Base-by-base conservation (phyloP, 2,888 invertebrate species). In the Augochlorella aurata region DNA sequence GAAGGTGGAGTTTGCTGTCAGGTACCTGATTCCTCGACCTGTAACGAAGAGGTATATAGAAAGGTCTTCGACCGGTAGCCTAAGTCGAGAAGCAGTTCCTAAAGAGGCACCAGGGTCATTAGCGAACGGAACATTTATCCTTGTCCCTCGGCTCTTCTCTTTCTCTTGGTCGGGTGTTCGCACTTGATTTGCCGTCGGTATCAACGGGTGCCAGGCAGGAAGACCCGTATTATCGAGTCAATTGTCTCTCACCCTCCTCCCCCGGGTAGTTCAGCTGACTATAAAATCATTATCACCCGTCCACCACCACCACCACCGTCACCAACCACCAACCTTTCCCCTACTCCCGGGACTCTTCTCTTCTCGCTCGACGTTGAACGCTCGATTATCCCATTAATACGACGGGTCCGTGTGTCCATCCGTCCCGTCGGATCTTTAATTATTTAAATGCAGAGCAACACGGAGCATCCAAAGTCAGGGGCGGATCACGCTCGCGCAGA, bases 181-280 rank as follows among this genome's bases (percentile, higher is more conserved):
- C 92, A 90, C 92, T 92, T 91, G 91, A 92, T 91, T 92, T 90
- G 92, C 90, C 90, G 90, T 91, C 91, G 92, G 92, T 92, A 93
- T 93, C 93, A 93, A 91, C 90, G 93, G 92, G 93, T 93, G 92
- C 93, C 93, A 93, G 93, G 93, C 93, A 93, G 93, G 93, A 93
- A 93, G 93, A 90, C 91, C 92, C 92, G 92, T 93, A 93, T 93
- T 93, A 93, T 93, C 93, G 92, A 89, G 88, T 90, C 93, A 93
- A 93, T 93, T 93, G 93, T 93, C 93, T 92, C 93, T 92, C 92
- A 90, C 90, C 88, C 92, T 89, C 89, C 87, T 88, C 89, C 89
- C 88, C 86, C 82, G 77, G 79, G 52, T 88, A 86, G 89, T 89
- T 90, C 89, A 90, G 90, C 89, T 91, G 88, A 92, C 92, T 92